Evolutionary conservation across 1,140 invertebrate species (phyloP), one percentile per base, ranked within the genome.

Genomic region (Pinna nobilis): DNA sequence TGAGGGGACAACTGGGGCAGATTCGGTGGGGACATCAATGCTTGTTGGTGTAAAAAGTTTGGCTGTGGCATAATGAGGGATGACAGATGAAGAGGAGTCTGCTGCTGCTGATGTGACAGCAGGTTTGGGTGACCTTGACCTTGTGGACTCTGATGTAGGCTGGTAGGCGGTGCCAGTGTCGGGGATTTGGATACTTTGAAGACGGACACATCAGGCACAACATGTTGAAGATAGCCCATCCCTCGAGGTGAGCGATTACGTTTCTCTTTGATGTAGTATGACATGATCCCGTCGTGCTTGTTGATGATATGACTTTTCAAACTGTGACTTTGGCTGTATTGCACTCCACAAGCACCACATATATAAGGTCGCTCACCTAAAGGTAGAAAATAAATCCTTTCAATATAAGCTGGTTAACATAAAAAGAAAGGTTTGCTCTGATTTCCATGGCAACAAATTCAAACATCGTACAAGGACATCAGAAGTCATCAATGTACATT

Each of bases 301-400:
- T 85, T 85, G 75, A 86, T 86, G 73, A 87, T 87, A 78, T 87
- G 86, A 37, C 80, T 84, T 80, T 87, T 87, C n/a, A 87, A 78
- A 67, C 84, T 86, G 69, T 86, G 84, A 73, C 86, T 85, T 59
- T 87, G 86, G 67, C 84, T 87, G 72, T 85, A 87, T 69, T 85
- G 83, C 18, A 85, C 86, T 15, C 86, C 86, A 79, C 86, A 87
- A 7, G 84, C 86, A 35, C 86, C 84, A 77, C 84, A 87, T 32
- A 85, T 86, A 71, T 87, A 87, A 9, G 86, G 86, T 30, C 84
- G 68, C 51, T 87, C 84, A 59, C 84, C 84, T 87, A 70, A 37
- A 80, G 76, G 11, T 41, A 41, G 25, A 44, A 13, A 28, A 11
- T 35, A 59, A 53, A 53, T 15, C 30, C 20, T 18, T 47, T 3